phyloP scores from a whole-genome alignment of 2,888 invertebrate genomes.

The Cheilosia vernalis region DNA sequence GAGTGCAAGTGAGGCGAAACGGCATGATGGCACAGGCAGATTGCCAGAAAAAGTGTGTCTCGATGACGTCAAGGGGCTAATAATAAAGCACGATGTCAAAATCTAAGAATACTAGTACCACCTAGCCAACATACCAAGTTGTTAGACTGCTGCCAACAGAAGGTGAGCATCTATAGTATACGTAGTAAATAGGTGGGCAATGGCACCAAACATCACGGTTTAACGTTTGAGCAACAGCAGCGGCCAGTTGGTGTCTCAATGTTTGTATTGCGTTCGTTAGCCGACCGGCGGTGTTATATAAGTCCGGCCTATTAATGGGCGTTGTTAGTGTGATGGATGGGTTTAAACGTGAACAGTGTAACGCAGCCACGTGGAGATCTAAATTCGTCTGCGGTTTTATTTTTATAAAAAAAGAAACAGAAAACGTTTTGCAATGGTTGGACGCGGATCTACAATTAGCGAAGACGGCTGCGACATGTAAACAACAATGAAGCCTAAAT shows the following conservation, averaged over 20 bases:
- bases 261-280: constrained; percentile 29
- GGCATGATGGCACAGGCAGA: constrained; percentile 33
- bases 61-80: constrained; percentile 69
- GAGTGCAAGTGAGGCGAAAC: constrained; percentile 15
- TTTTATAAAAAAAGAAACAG: neutral
- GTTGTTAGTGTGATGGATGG: neutral
- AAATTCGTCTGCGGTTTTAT: neutral
- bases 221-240: neutral
- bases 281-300: constrained; percentile 30
- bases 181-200: constrained; percentile 37
- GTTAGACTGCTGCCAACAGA: constrained; percentile 27
- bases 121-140: constrained; percentile 17
- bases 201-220: constrained; percentile 18
- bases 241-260: constrained; percentile 23
- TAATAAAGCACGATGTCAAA: constrained; percentile 69
- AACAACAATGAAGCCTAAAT: constrained; percentile 10
- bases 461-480: constrained; percentile 8
- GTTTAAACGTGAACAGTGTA: constrained; percentile 16
- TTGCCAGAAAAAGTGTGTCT: constrained; percentile 67
- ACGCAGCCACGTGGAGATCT: constrained; percentile 24
- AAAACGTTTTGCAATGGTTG: constrained; percentile 13
- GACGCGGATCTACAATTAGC: constrained; percentile 20
- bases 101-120: constrained; percentile 55
- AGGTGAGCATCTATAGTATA: constrained; percentile 30
- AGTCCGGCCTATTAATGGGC: constrained; percentile 3